Evolutionary conservation across 2,797 vertebrate species (phyloP), one percentile per base, ranked within the genome.

Genomic region (Iguana delicatissima): DNA sequence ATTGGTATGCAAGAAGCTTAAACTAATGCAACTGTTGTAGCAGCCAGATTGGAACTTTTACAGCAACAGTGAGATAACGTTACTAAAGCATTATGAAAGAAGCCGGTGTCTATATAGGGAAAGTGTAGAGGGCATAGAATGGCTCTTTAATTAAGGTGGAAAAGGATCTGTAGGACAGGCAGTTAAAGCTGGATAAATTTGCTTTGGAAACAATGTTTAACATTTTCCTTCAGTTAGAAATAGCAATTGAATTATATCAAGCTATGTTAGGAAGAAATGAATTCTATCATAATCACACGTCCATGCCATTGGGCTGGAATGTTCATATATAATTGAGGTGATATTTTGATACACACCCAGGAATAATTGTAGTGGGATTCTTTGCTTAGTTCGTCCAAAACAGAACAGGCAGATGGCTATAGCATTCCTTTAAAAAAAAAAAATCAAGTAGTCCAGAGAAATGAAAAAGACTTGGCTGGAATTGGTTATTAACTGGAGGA

Each of bases 381-480:
- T 77, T 69, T 80, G 86, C 26, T 69, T 80, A 69, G 46, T 13
- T 88, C 35, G 50, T n/a, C 32, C 77, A 26, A 80, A 80, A 80
- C 22, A 88, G 77, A 80, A 3, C 64, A 80, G 62, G 2, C 77
- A 80, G 59, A 69, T 88, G 86, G 77, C 26, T 67, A 8, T 20
- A 80, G 29, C 29, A 32, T 4, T 26, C 13, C 42, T 67, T 80
- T 69, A n/a, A 20, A 87, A 76, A n/a, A 5, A 62, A 6, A 77
- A 20, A 13, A 80, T 26, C 59, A 52, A 80, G 22, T 32, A 69
- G 55, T 52, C 35, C 24, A 62, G 20, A 52, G 55, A 62, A 87
- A 67, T 79, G 46, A 46, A 52, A 59, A 52, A 16, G 46, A 55
- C 55, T 50, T 55, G 62, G 13, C 32, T 88, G 32, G n/a, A 81